Base-by-base conservation (phyloP, 2,888 invertebrate species). In the Drosophila mimica region DNA sequence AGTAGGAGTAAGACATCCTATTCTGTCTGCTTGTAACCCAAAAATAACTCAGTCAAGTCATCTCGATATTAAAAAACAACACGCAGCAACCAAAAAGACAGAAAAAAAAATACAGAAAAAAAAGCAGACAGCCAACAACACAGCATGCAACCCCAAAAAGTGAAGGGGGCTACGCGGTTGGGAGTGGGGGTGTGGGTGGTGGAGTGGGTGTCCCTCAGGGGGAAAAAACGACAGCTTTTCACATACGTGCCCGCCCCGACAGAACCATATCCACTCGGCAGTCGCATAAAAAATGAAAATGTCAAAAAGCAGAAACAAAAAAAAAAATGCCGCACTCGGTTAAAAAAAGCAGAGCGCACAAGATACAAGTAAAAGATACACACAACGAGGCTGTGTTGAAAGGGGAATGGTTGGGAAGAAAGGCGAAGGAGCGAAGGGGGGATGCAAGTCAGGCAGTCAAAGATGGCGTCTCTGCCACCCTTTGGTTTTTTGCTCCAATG, bases 231-330 rank as follows among this genome's bases (percentile, higher is more conserved):
- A 67, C 76, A 83, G 79, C 73, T 75, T 72, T 75, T 60, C 77
- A 62, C 72, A 77, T 83, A 83, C 83, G 83, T 79, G 76, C 66
- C 61, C 58, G 70, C 63, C 67, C 67, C 57, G 66, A 33, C 58
- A 58, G 57, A 49, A 61, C 67, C 33, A 64, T 67, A 76, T 31
- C 46, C 59, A 59, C 64, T 65, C 51, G 54, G 49, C 49, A 60
- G 60, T 63, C 61, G 67, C 74, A 89, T 89, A 87, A 89, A 88
- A 88, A 89, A 89, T 89, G 81, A 87, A 89, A 86, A 88, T 89
- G 88, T 89, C 84, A 86, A 86, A 69, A 74, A 68, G 71, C 76
- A 68, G 81, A 74, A 70, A 73, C 76, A 63, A 81, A 77, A 80
- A 75, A 79, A 62, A 79, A 73, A 66, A 76, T 72, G 59, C 79